These are phyloP conservation scores for Thera obeliscata DNA, from an alignment of 2,888 invertebrate species.

Conservation along the genomic window DNA sequence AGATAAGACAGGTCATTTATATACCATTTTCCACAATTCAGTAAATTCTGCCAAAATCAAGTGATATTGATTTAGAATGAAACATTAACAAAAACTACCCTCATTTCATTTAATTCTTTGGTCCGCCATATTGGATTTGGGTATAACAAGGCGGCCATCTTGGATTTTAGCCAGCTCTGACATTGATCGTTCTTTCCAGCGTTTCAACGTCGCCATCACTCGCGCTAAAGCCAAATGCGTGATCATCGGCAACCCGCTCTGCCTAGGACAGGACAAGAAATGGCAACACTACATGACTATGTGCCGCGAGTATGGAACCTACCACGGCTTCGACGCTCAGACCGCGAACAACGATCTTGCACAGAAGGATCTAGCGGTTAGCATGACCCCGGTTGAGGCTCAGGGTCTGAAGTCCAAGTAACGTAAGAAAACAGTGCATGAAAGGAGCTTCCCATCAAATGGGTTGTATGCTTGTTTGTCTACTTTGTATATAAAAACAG, in stretches of 20 bases:
- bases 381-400: slow-evolving; percentile 2
- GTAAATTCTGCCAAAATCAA: too few species aligned
- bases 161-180: not conserved
- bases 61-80: too few species aligned
- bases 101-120: too few species aligned
- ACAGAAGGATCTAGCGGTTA: slow-evolving; percentile 5
- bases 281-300: slow-evolving; percentile 68
- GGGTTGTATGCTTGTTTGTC: too few species aligned
- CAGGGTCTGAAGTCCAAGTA: not conserved
- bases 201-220: slow-evolving; percentile 80
- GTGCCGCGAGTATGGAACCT: slow-evolving; percentile 60
- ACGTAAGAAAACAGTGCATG: not conserved
- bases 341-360: slow-evolving; percentile 13
- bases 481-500: too few species aligned
- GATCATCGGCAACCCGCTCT: slow-evolving; percentile 79
- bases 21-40: too few species aligned
- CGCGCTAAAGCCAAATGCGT: slow-evolving; percentile 89
- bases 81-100: not conserved
- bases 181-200: slow-evolving; percentile 1
- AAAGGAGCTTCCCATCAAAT: too few species aligned
- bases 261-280: slow-evolving; percentile 61
- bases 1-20: too few species aligned
- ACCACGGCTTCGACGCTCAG: slow-evolving; percentile 56
- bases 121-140: not conserved
- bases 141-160: not conserved